phyloP scores from a whole-genome alignment of 2,888 invertebrate species.

The Omphaloscelis lunosa region DNA sequence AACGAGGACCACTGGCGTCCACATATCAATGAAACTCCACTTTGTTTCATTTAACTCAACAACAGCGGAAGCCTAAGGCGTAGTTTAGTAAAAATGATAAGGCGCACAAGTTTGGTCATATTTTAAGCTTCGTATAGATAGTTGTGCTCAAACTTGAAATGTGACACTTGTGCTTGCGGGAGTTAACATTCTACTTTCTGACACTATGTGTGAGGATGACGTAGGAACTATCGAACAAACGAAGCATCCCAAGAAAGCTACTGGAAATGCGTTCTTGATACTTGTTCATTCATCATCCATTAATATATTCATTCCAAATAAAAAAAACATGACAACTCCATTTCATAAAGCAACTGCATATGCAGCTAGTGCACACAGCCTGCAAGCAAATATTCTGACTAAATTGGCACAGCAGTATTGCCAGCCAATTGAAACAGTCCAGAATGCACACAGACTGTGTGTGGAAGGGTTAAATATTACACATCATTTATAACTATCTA shows the following conservation, averaged over 20 bases:
- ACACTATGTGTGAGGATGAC: conserved; percentile 67
- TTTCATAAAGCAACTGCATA: conserved; percentile 12
- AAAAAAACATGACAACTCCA: conserved; percentile 48
- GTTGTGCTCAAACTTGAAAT: conserved; percentile 74
- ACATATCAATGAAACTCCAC: conserved; percentile 73
- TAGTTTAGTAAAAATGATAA: conserved; percentile 68
- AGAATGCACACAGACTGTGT: neutral
- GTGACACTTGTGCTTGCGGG: conserved; percentile 76
- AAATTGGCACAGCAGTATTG: neutral
- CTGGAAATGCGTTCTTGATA: conserved; percentile 19
- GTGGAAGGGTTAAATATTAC: conserved; percentile 1
- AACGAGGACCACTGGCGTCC: conserved; percentile 62
- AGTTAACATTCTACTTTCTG: conserved; percentile 71
- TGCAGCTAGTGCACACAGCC: neutral
- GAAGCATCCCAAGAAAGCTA: conserved; percentile 65
- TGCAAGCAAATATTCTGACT: conserved; percentile 9
- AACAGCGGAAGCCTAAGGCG: conserved; percentile 79
- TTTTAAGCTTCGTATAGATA: conserved; percentile 72
- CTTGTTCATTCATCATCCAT: conserved; percentile 35
- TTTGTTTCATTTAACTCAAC: conserved; percentile 59
- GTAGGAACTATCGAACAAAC: conserved; percentile 62
- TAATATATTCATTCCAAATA: conserved; percentile 49
- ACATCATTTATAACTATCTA: neutral
- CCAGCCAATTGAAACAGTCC: neutral
- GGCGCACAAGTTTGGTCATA: conserved; percentile 76